phyloP scores from a whole-genome alignment of 2,888 invertebrate species.

The Pandemis cinnamomeana region DNA sequence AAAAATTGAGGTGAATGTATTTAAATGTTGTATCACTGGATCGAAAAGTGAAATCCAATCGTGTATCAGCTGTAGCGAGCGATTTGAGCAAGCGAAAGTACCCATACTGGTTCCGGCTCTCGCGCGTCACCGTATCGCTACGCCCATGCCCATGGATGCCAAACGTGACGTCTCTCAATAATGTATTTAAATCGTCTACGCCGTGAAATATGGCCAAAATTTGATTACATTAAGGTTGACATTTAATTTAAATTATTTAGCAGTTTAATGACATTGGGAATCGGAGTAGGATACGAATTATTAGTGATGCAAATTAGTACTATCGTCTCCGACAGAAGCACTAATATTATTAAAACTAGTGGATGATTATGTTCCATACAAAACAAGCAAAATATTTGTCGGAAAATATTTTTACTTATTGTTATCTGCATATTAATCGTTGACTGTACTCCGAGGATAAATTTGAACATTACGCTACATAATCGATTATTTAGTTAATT shows the following conservation, averaged over 20 bases:
- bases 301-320: neutral
- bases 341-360: neutral
- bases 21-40: constrained; percentile 50
- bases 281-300: neutral
- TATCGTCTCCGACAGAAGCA: neutral
- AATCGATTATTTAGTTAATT: constrained; percentile 7
- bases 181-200: constrained; percentile 4
- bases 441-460: constrained; percentile 2
- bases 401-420: neutral
- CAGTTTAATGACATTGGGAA: constrained; percentile 9
- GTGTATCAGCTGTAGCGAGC: constrained; percentile 64
- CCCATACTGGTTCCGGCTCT: constrained; percentile 74
- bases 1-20: constrained; percentile 43
- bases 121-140: constrained; percentile 46
- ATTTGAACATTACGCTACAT: constrained; percentile 4
- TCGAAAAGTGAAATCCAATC: constrained; percentile 78
- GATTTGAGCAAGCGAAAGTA: constrained; percentile 79
- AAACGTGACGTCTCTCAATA: neutral
- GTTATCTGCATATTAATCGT: neutral
- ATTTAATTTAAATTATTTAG: constrained; percentile 17
- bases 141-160: neutral
- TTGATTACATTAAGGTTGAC: constrained; percentile 9
- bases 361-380: neutral
- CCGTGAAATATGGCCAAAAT: neutral
- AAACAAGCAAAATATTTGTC: neutral